Base-by-base conservation (phyloP, 2,113 vertebrate genomes). In the Macrotis lagotis region DNA sequence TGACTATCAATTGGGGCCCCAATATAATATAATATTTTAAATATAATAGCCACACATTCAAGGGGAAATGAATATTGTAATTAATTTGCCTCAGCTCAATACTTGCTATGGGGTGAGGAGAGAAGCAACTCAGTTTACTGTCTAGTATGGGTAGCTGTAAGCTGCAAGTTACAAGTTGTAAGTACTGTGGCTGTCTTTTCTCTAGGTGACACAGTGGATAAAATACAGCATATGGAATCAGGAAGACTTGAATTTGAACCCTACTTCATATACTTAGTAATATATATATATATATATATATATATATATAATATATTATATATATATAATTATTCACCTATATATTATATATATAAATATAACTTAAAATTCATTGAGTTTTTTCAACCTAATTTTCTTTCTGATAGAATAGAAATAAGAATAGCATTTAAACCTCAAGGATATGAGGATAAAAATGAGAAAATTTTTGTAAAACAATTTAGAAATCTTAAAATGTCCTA, bases 21-120 rank as follows among this genome's bases (percentile, higher is more conserved):
- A n/a, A n/a, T 51, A 12, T 19, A 51, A 19, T 51, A 22, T 12
- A 51, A 19, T 91, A 89, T 3, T 24, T 92, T 51, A 91, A 50
- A 88, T 51, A 25, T 94, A 94, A 91, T 25, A 90, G 7, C 10
- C 37, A 94, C 59, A 44, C 90, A 92, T 93, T 94, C 92, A 93
- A 89, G 49, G 8, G 51, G 59, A 8, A 66, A 0, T 22, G 1
- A 22, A 74, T 16, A 83, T 83, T 47, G 22, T 89, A 22, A 93
- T 11, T 16, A 24, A 22, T 37, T 25, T 25, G 37, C 14, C n/a
- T 83, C 37, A 44, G 5, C 44, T 83, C 19, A 22, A 22, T 19
- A 83, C 19, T 83, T 83, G 31, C 2, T n/a, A 83, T 83, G 5
- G 5, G 14, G 0, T 44, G 1, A 44, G 66, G 6, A 83, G n/a